Conservation (phyloP, 2,888 invertebrate species). For the Chaetogeoica ovagalla region DNA sequence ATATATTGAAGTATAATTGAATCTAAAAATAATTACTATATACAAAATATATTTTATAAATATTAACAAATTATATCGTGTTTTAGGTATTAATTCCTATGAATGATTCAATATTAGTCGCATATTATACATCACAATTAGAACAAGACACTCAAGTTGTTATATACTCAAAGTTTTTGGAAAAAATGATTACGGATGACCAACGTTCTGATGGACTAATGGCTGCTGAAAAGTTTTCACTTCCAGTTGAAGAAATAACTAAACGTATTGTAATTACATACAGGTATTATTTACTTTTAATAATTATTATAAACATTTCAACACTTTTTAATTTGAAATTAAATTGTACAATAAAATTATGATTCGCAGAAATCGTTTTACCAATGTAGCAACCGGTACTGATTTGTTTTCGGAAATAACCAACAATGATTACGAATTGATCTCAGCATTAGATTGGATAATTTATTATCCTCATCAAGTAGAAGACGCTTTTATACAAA, state of each 20-base stretch:
- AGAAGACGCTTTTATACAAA: conserved; percentile 80
- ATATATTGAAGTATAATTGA: conserved; percentile 61
- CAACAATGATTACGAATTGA: conserved; percentile 72
- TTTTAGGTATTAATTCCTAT: conserved; percentile 71
- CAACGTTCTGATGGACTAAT: conserved; percentile 69
- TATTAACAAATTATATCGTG: neutral
- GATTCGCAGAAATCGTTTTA: conserved; percentile 19
- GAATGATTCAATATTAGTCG: conserved; percentile 76
- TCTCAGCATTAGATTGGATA: conserved; percentile 84
- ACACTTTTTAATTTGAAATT: neutral
- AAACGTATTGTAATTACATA: conserved; percentile 82
- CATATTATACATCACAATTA: conserved; percentile 81
- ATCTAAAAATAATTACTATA: neutral
- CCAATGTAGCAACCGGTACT: conserved; percentile 8
- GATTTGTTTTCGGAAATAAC: conserved; percentile 63
- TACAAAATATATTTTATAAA: neutral
- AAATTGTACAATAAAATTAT: neutral
- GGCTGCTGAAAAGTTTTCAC: conserved; percentile 73
- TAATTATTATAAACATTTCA: neutral
- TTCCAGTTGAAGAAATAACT: conserved; percentile 84
- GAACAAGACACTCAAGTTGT: conserved; percentile 67
- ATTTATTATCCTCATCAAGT: conserved; percentile 76
- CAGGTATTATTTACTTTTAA: conserved; percentile 56
- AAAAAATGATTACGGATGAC: conserved; percentile 67
- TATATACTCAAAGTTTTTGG: conserved; percentile 72